phyloP scores from a whole-genome alignment of 2,888 invertebrate genomes.

The Scrobipalpa costella region DNA sequence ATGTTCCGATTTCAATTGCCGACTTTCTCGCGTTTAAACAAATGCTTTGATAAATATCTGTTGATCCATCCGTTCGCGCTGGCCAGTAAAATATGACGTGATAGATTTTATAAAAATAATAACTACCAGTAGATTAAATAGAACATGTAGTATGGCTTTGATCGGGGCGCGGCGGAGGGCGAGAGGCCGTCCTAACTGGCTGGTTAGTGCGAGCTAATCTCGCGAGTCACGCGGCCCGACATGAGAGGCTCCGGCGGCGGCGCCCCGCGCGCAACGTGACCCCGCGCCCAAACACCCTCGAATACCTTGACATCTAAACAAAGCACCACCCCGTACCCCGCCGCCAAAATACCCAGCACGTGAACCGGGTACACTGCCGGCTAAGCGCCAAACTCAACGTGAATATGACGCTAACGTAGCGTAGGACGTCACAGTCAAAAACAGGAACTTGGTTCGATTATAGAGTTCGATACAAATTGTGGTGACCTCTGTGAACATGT shows the following conservation, averaged over 20 bases:
- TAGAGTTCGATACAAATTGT: too few species aligned
- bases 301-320: neutral
- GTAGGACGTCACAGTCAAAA: too few species aligned
- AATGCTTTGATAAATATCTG: too few species aligned
- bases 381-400: neutral
- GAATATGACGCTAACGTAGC: too few species aligned
- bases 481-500: too few species aligned
- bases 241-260: neutral
- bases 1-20: too few species aligned
- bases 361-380: neutral
- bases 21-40: too few species aligned
- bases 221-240: neutral
- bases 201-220: neutral
- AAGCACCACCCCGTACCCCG: neutral
- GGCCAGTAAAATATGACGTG: too few species aligned
- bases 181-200: neutral
- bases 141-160: neutral
- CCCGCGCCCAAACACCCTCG: neutral
- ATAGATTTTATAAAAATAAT: too few species aligned
- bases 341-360: neutral
- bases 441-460: too few species aligned
- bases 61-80: too few species aligned
- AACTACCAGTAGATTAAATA: too few species aligned
- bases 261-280: constrained; percentile 15
- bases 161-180: neutral